Percentiles rank a stretch among this genome's conserved stretches.
Conservation (phyloP, 1,140 invertebrate species). For the Plectus sambesii region DNA sequence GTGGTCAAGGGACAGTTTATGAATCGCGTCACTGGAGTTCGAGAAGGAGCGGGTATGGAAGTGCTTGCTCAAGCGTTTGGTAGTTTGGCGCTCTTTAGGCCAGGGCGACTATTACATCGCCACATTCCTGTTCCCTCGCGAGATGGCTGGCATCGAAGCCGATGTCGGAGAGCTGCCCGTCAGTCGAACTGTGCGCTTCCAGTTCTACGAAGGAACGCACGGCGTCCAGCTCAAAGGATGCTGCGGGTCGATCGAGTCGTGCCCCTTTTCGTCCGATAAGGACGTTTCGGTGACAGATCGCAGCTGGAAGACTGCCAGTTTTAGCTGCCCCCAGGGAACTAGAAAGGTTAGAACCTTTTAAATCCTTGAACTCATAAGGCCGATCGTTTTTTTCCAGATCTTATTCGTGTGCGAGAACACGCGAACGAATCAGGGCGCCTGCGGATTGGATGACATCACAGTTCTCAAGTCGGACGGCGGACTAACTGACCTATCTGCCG, state of each 20-base stretch:
- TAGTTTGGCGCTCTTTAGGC: slow-evolving; percentile 25
- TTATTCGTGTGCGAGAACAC: slow-evolving; percentile 45
- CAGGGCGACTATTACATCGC: slow-evolving; percentile 44
- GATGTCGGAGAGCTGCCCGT: slow-evolving; percentile 28
- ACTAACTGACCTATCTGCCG: too few relatives aligned
- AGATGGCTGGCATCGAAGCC: slow-evolving; percentile 39
- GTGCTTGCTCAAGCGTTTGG: slow-evolving; percentile 3
- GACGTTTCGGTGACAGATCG: slow-evolving; percentile 42
- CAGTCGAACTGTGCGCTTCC: slow-evolving; percentile 32
- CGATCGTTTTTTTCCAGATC: slow-evolving; percentile 27
- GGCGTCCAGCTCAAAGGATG: slow-evolving; percentile 42
- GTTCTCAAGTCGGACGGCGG: slow-evolving; percentile 28
- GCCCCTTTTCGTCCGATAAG: slow-evolving; percentile 42
- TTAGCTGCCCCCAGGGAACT: slow-evolving; percentile 41
- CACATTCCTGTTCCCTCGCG: slow-evolving; percentile 41
- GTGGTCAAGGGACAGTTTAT: slow-evolving; percentile 44
- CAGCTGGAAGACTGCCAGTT: slow-evolving; percentile 39
- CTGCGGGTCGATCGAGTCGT: slow-evolving; percentile 27
- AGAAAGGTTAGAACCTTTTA: slow-evolving; percentile 30
- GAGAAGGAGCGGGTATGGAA: slow-evolving; percentile 33
- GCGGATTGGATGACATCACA: slow-evolving; percentile 42
- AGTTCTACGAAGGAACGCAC: slow-evolving; percentile 44
- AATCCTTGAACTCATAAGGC: neutral
- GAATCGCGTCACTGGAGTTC: slow-evolving; percentile 43
- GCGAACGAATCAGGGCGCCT: slow-evolving; percentile 43